Evolutionary conservation across 2,797 vertebrate species (phyloP).

Genomic region (Pseudotriccus pelzelni): DNA sequence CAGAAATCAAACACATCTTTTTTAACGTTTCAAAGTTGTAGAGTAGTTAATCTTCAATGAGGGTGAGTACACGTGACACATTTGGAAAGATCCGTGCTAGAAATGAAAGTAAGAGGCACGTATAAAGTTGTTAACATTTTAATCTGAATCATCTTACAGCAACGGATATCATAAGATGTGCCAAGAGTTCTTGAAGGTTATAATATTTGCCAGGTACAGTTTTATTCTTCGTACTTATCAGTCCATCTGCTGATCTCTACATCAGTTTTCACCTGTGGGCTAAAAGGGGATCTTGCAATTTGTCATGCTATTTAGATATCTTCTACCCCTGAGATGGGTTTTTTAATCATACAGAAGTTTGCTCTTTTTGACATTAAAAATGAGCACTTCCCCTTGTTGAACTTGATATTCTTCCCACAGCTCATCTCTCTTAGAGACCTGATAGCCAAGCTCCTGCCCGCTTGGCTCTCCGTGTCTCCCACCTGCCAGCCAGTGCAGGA

Average conservation of each 20-base stretch:
- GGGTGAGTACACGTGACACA: background rate
- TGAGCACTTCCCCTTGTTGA: background rate
- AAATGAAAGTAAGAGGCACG: background rate
- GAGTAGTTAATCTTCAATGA: background rate
- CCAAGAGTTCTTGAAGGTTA: conserved; percentile 24
- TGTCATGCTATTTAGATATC: background rate
- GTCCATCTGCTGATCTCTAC: conserved; percentile 29
- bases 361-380: background rate
- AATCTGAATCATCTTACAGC: background rate
- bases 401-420: background rate
- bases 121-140: conserved; percentile 47
- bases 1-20: background rate
- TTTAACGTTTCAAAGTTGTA: conserved; percentile 26
- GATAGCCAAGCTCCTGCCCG: background rate
- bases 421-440: background rate
- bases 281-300: background rate
- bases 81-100: background rate
- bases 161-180: background rate
- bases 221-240: conserved; percentile 32
- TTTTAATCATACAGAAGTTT: background rate
- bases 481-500: background rate
- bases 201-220: conserved; percentile 15
- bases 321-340: background rate
- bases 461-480: accelerated
- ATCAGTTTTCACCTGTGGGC: background rate